Evolutionary conservation across 1,140 invertebrate genomes (phyloP).

Genomic region (Papilio xuthus): DNA sequence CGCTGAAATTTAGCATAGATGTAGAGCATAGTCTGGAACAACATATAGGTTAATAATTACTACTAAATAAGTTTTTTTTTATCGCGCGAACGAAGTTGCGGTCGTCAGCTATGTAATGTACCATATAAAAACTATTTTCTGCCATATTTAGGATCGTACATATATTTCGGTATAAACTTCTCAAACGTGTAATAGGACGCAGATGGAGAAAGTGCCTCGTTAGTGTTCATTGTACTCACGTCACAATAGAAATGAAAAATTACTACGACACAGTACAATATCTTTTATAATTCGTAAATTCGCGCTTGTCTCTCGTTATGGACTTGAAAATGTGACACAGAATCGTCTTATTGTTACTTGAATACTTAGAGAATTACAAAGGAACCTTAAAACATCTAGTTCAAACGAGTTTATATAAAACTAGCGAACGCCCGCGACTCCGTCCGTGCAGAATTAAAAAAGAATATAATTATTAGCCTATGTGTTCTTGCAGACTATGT

Average conservation of each 20-base stretch:
- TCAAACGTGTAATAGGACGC: slow-evolving; percentile 1
- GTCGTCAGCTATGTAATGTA: background rate
- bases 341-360: slow-evolving; percentile 15
- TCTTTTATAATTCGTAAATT: slow-evolving; percentile 29
- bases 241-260: slow-evolving; percentile 33
- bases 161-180: background rate
- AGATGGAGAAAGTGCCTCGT: slow-evolving; percentile 32
- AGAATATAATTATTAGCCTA: too few relatives aligned
- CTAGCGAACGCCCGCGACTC: too few relatives aligned
- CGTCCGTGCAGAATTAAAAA: too few relatives aligned
- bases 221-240: slow-evolving; percentile 29
- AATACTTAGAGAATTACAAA: slow-evolving; percentile 8
- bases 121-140: background rate
- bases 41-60: too few relatives aligned
- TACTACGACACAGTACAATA: background rate
- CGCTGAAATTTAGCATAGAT: too few relatives aligned
- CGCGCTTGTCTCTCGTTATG: slow-evolving; percentile 31
- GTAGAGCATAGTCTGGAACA: too few relatives aligned
- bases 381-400: background rate
- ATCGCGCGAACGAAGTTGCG: too few relatives aligned
- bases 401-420: background rate
- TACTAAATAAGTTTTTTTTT: too few relatives aligned
- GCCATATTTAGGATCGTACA: background rate
- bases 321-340: slow-evolving; percentile 15
- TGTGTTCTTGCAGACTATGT: too few relatives aligned